Percentiles rank a stretch among this genome's conserved stretches.
phyloP scores from a whole-genome alignment of 2,888 invertebrate genomes.

The Pterostichus madidus region DNA sequence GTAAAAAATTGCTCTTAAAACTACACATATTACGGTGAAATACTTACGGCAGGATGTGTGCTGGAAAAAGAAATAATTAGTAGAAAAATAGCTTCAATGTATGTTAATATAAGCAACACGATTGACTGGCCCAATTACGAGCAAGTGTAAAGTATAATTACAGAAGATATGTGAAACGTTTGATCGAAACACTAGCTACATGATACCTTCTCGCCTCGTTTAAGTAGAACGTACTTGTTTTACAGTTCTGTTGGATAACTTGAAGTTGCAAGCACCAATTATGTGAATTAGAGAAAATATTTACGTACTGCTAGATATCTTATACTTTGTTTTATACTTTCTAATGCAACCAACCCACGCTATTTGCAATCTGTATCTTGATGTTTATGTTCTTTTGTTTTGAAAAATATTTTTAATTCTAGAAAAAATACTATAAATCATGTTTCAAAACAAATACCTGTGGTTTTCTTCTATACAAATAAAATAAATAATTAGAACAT shows the following conservation, averaged over 20 bases:
- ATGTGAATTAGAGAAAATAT: conserved; percentile 60
- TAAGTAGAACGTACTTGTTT: conserved; percentile 51
- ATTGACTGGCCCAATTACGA: conserved; percentile 29
- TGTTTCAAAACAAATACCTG: not conserved
- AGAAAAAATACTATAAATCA: not conserved
- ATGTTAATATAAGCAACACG: conserved; percentile 42
- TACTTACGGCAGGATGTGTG: conserved; percentile 32
- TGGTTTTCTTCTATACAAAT: not conserved
- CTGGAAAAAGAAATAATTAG: conserved; percentile 36
- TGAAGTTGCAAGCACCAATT: conserved; percentile 34
- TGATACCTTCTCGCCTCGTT: not conserved
- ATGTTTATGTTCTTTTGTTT: conserved; percentile 5
- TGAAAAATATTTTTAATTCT: not conserved
- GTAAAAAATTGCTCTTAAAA: too few relatives aligned
- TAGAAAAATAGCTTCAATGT: not conserved
- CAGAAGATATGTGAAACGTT: conserved; percentile 30
- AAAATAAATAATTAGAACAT: too few relatives aligned
- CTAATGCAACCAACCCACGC: conserved; percentile 18
- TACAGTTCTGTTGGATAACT: conserved; percentile 55
- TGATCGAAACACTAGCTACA: conserved; percentile 30
- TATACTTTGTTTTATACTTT: conserved; percentile 46
- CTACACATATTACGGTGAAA: not conserved
- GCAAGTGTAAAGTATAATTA: conserved; percentile 19
- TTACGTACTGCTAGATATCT: conserved; percentile 20
- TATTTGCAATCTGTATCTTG: conserved; percentile 3